These are phyloP conservation scores for Antheraea pernyi DNA, from an alignment of 1,140 invertebrate genomes.

Conservation along the genomic window DNA sequence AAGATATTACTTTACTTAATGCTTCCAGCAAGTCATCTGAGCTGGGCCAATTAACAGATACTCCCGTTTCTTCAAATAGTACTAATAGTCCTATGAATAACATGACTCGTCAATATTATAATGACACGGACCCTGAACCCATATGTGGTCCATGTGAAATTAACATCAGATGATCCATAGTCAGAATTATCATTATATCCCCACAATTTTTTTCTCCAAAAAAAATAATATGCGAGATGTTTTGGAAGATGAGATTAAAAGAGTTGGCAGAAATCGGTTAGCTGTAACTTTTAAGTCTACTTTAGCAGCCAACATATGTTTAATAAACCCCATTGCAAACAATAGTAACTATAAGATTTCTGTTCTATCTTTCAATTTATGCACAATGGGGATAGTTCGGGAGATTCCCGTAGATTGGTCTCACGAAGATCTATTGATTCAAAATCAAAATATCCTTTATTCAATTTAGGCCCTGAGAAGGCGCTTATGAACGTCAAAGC, in stretches of 20 bases:
- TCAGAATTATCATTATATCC: background rate
- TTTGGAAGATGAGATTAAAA: background rate
- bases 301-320: background rate
- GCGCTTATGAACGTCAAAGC: no score
- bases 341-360: background rate
- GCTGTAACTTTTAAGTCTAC: background rate
- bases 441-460: no score
- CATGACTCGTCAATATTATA: no score
- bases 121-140: no score
- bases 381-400: slow-evolving; percentile 11
- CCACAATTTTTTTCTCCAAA: background rate
- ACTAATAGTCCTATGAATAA: no score
- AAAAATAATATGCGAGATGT: background rate
- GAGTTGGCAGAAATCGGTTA: background rate
- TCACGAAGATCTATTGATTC: slow-evolving; percentile 13
- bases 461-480: no score
- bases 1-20: no score
- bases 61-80: no score
- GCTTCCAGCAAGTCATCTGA: no score
- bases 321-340: background rate
- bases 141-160: no score
- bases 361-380: slow-evolving; percentile 16
- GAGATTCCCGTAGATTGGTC: slow-evolving; percentile 15
- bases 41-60: no score
- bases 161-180: background rate